A percentile compares a stretch with the other conserved stretches of the same genome.
These are phyloP conservation scores for Perca fluviatilis DNA, from an alignment of 2,113 vertebrate genomes.

Conservation along the genomic window DNA sequence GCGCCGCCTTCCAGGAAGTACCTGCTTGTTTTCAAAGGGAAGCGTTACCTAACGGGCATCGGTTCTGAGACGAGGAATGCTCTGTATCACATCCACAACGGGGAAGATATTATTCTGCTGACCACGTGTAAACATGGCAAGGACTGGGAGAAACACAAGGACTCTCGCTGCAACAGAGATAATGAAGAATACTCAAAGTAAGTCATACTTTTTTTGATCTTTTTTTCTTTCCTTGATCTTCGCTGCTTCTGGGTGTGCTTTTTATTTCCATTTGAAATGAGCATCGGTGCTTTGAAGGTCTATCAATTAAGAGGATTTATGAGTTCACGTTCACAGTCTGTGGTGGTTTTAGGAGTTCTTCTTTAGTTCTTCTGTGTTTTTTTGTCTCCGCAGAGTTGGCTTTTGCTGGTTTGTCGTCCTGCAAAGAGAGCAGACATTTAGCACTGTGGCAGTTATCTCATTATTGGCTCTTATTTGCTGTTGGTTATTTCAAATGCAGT, in stretches of 20 bases:
- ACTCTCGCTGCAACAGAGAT: conserved; percentile 83
- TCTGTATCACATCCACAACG: conserved; percentile 87
- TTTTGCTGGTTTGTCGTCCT: background rate
- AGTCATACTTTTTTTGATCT: conserved; percentile 54
- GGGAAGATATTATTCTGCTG: conserved; percentile 85
- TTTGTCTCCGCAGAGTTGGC: background rate
- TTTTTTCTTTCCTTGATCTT: background rate
- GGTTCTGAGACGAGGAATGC: conserved; percentile 88
- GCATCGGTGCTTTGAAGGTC: background rate
- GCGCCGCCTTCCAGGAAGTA: conserved; percentile 83
- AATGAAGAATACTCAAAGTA: conserved; percentile 88
- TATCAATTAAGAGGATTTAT: background rate
- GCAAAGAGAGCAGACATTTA: conserved; percentile 1
- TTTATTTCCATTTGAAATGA: background rate
- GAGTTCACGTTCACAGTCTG: background rate
- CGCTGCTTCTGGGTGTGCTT: background rate
- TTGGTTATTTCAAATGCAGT: conserved; percentile 23
- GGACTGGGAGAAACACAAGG: conserved; percentile 89
- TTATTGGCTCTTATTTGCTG: conserved; percentile 37
- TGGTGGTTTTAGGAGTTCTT: background rate
- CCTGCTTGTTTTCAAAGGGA: conserved; percentile 88
- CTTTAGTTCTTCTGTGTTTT: background rate
- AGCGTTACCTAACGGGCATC: conserved; percentile 87
- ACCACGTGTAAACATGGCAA: conserved; percentile 89
- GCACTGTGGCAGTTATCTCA: conserved; percentile 8